These are phyloP conservation scores for Lasioglossum lativentre DNA, from an alignment of 2,888 invertebrate species.

Conservation along the genomic window DNA sequence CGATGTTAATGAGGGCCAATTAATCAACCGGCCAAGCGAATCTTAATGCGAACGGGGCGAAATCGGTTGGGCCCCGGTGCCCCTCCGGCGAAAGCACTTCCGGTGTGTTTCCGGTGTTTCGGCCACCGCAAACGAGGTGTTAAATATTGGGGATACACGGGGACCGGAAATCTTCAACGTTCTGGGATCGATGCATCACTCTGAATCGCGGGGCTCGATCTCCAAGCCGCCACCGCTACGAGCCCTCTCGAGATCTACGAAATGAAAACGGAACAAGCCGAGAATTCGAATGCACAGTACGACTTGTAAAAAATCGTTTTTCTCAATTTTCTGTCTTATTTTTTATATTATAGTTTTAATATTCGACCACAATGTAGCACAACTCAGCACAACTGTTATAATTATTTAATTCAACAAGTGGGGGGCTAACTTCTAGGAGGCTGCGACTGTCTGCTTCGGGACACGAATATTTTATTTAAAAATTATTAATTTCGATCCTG, in stretches of 20 bases:
- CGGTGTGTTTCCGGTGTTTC: conserved; percentile 42
- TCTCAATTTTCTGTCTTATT: too few species aligned
- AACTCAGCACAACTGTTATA: too few species aligned
- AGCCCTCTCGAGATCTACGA: neutral
- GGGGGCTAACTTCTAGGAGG: too few species aligned
- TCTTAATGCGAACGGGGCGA: conserved; percentile 74
- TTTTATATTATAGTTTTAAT: too few species aligned
- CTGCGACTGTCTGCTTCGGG: too few species aligned
- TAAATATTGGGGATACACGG: neutral
- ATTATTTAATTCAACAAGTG: too few species aligned
- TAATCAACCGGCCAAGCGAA: conserved; percentile 78
- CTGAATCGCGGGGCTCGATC: neutral
- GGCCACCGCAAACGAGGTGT: neutral
- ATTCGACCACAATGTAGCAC: too few species aligned
- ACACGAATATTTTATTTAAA: too few species aligned
- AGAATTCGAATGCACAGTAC: neutral
- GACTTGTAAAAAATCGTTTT: too few species aligned
- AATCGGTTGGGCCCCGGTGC: conserved; percentile 50
- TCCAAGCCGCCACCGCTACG: neutral
- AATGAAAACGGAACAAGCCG: neutral
- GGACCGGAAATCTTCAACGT: neutral
- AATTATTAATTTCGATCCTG: too few species aligned
- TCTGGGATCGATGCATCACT: neutral
- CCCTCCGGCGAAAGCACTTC: conserved; percentile 57
- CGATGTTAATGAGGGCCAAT: conserved; percentile 76